Percentiles rank a stretch among this genome's conserved stretches.
phyloP scores from a whole-genome alignment of 2,113 vertebrate species.

The Myrmecophaga tridactyla region DNA sequence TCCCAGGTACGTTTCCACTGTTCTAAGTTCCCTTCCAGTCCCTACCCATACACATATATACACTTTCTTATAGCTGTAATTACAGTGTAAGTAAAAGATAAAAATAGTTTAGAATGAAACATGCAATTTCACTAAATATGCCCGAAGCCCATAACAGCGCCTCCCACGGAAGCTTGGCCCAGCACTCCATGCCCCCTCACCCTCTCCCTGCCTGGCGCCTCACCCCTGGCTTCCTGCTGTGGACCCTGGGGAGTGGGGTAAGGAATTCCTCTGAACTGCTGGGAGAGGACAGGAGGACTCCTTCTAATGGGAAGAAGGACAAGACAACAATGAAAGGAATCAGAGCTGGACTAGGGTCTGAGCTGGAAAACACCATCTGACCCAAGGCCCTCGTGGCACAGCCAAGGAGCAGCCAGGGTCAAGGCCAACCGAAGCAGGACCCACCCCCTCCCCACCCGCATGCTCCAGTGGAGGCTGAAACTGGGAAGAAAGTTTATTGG shows the following conservation, averaged over 20 bases:
- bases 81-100: neutral
- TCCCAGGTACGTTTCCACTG: too few relatives aligned
- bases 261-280: neutral
- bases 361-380: neutral
- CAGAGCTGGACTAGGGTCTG: too few relatives aligned
- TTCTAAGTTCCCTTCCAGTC: neutral
- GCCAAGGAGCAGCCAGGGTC: too few relatives aligned
- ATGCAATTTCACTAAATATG: neutral
- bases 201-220: neutral
- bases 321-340: neutral
- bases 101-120: neutral
- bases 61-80: neutral
- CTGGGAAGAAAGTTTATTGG: too few relatives aligned
- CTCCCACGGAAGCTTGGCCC: too few relatives aligned
- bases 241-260: neutral
- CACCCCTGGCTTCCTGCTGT: neutral
- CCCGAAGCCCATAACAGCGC: too few relatives aligned
- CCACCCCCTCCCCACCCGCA: too few relatives aligned
- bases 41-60: neutral
- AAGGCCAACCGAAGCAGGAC: too few relatives aligned
- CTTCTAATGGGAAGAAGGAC: neutral
- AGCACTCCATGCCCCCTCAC: too few relatives aligned
- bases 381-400: too few relatives aligned
- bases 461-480: too few relatives aligned
- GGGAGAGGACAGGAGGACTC: neutral